These are phyloP conservation scores for Eriosoma lanigerum DNA, from an alignment of 1,140 invertebrate genomes.

Conservation along the genomic window DNA sequence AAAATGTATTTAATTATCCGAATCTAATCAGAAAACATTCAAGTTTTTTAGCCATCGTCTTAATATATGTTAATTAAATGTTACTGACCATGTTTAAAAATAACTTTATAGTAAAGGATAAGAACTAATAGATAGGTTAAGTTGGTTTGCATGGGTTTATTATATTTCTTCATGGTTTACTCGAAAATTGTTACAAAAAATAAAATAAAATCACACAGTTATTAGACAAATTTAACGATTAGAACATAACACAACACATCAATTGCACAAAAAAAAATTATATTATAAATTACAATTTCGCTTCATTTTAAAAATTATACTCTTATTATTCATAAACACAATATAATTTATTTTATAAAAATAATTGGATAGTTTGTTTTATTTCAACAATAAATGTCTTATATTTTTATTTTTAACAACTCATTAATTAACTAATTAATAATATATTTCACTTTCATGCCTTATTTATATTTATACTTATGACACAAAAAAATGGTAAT, in stretches of 20 bases:
- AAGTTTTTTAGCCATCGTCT: no score
- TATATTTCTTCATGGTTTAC: no score
- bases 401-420: neutral
- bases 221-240: no score
- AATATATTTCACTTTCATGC: conserved; percentile 6
- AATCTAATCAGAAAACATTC: no score
- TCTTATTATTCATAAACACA: neutral
- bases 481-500: neutral
- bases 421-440: neutral
- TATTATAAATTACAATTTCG: neutral
- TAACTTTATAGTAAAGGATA: no score
- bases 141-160: no score
- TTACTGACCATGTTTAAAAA: no score
- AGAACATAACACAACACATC: neutral
- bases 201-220: no score
- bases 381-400: neutral
- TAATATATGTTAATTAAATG: no score
- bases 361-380: neutral
- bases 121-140: no score
- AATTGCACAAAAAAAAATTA: neutral
- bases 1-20: no score
- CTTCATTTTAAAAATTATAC: neutral
- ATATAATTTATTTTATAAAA: neutral
- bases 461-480: neutral
- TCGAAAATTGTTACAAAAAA: no score